phyloP scores from a whole-genome alignment of 2,113 vertebrate species.

The Paramisgurnus dabryanus region DNA sequence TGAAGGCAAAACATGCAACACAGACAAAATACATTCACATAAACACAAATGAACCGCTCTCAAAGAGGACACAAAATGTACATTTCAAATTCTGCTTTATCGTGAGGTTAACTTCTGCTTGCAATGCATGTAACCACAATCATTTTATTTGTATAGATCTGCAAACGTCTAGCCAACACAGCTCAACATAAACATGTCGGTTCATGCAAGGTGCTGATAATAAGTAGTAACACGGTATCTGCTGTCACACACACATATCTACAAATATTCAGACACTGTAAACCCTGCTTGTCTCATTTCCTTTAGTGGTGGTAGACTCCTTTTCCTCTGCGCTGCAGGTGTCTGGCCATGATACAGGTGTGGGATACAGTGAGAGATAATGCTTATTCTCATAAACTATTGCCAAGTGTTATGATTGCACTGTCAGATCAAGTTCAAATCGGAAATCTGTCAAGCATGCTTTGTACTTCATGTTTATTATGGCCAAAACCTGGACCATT shows the following conservation, averaged over 20 bases:
- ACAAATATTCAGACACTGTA: constrained; percentile 19
- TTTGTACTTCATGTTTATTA: constrained; percentile 47
- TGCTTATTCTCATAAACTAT: constrained; percentile 48
- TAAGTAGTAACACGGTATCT: constrained; percentile 14
- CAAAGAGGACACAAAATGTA: neutral
- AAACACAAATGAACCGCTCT: neutral
- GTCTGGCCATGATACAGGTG: constrained; percentile 45
- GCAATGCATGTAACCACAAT: constrained; percentile 17
- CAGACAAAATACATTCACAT: neutral
- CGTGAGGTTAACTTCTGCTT: constrained; percentile 7
- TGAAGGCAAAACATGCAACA: neutral
- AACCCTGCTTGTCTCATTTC: neutral
- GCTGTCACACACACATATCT: constrained; percentile 2
- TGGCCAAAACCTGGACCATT: neutral
- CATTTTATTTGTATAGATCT: neutral
- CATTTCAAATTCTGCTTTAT: constrained; percentile 2
- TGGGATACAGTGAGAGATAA: constrained; percentile 37
- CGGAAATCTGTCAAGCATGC: constrained; percentile 46
- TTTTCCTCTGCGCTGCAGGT: constrained; percentile 46
- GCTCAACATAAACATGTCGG: neutral
- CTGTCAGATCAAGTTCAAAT: constrained; percentile 46
- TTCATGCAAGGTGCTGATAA: constrained; percentile 16
- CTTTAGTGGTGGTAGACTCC: neutral
- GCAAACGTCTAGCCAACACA: neutral
- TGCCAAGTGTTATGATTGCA: constrained; percentile 49